These are phyloP conservation scores for Drosophila pseudoananassae DNA, from an alignment of 1,140 invertebrate species.

Conservation along the genomic window DNA sequence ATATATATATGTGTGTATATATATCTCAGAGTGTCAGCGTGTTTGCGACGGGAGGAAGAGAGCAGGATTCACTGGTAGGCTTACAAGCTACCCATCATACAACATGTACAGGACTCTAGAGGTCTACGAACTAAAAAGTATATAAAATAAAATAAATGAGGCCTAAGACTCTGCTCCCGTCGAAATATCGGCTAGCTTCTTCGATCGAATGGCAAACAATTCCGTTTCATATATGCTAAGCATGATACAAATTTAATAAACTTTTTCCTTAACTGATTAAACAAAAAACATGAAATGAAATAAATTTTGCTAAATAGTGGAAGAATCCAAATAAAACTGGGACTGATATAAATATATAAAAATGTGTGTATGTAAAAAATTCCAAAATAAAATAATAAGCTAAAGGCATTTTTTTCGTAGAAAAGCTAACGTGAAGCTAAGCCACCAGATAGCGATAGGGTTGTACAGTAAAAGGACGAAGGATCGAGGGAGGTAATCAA, in stretches of 20 bases:
- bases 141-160: neutral
- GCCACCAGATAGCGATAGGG: constrained; percentile 1
- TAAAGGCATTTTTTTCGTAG: no score
- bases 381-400: neutral
- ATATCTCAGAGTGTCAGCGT: constrained; percentile 7
- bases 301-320: constrained; percentile 18
- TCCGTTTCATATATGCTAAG: constrained; percentile 37
- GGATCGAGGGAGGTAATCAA: constrained; percentile 20
- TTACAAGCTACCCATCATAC: neutral
- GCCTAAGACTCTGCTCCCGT: constrained; percentile 10
- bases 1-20: neutral
- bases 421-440: constrained; percentile 10
- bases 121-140: constrained; percentile 18
- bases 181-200: constrained; percentile 12
- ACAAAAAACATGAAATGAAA: neutral
- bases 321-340: constrained; percentile 19
- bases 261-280: neutral
- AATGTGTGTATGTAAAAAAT: constrained; percentile 7
- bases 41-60: constrained; percentile 20
- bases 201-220: constrained; percentile 18
- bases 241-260: constrained; percentile 8
- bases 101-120: constrained; percentile 28
- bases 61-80: constrained; percentile 14
- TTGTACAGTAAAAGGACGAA: constrained; percentile 11
- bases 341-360: constrained; percentile 22